A percentile compares a stretch with the other conserved stretches of the same genome.
These are phyloP conservation scores for Hipparchia sbordonii DNA, from an alignment of 2,888 invertebrate genomes.

Conservation along the genomic window DNA sequence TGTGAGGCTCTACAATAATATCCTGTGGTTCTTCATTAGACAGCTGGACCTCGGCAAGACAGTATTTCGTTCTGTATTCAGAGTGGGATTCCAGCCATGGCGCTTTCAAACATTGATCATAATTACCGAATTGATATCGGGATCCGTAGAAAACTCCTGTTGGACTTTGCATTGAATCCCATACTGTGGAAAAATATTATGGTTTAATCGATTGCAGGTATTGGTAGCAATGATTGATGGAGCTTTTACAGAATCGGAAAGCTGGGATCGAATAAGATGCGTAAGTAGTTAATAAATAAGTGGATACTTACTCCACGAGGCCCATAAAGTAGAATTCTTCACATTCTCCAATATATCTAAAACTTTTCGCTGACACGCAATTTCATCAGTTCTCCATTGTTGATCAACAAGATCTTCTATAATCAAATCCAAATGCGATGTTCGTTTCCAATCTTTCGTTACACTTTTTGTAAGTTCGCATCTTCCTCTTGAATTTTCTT, in stretches of 20 bases:
- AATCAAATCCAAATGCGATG: constrained; percentile 1
- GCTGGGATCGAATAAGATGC: too few species aligned
- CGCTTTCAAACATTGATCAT: constrained; percentile 79
- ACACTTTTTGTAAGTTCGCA: background rate
- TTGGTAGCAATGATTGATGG: too few species aligned
- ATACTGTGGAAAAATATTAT: constrained; percentile 66
- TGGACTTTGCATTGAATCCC: constrained; percentile 83
- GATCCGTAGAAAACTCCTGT: constrained; percentile 81
- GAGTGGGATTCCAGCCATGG: constrained; percentile 58
- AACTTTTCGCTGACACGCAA: constrained; percentile 19
- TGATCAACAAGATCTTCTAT: background rate
- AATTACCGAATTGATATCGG: constrained; percentile 82
- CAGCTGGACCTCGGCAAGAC: constrained; percentile 67
- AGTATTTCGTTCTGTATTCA: constrained; percentile 68
- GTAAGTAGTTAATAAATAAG: background rate
- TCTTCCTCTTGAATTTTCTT: background rate
- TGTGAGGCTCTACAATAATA: constrained; percentile 38
- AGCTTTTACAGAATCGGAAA: too few species aligned
- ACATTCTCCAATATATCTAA: constrained; percentile 32
- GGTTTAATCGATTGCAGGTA: too few species aligned
- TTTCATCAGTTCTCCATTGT: constrained; percentile 22
- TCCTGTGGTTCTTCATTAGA: constrained; percentile 18
- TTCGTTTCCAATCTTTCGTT: background rate
- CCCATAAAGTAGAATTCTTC: constrained; percentile 37
- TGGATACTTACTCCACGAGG: constrained; percentile 34